These are phyloP conservation scores for Calephelis perditalis DNA, from an alignment of 2,888 invertebrate genomes.

Conservation along the genomic window DNA sequence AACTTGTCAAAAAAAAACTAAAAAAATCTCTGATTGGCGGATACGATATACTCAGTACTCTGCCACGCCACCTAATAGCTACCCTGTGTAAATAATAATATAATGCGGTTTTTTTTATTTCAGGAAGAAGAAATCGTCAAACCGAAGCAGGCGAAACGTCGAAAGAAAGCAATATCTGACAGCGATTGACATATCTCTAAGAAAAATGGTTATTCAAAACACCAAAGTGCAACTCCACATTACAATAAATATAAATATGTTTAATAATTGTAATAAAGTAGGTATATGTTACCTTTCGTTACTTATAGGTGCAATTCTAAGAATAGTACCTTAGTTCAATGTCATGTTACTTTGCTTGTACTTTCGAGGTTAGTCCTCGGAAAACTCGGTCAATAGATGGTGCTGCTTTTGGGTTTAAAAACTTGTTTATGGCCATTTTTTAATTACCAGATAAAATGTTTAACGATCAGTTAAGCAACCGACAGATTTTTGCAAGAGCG, in stretches of 20 bases:
- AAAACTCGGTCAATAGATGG: background rate
- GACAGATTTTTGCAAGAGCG: too few species aligned
- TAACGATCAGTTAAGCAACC: too few species aligned
- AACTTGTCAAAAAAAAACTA: too few species aligned
- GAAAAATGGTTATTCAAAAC: slow-evolving; percentile 62
- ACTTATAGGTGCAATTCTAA: slow-evolving; percentile 58
- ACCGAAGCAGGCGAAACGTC: slow-evolving; percentile 93
- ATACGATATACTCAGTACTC: too few species aligned
- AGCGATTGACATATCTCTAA: slow-evolving; percentile 88
- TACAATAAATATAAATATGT: slow-evolving; percentile 61
- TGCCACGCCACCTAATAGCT: too few species aligned
- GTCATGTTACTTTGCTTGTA: slow-evolving; percentile 40
- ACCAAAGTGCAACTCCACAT: slow-evolving; percentile 76
- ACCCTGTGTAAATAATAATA: too few species aligned
- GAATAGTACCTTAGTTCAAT: slow-evolving; percentile 54
- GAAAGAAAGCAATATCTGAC: slow-evolving; percentile 94
- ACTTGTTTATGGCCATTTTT: too few species aligned
- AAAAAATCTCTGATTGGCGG: too few species aligned
- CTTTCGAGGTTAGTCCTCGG: slow-evolving; percentile 23
- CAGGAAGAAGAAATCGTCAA: slow-evolving; percentile 95
- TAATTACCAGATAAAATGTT: too few species aligned
- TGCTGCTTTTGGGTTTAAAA: background rate
- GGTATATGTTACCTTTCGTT: slow-evolving; percentile 43
- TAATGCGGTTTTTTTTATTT: slow-evolving; percentile 38
- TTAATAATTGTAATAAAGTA: slow-evolving; percentile 42